These are phyloP conservation scores for Aphis gossypii DNA, from an alignment of 1,140 invertebrate genomes.

Conservation along the genomic window DNA sequence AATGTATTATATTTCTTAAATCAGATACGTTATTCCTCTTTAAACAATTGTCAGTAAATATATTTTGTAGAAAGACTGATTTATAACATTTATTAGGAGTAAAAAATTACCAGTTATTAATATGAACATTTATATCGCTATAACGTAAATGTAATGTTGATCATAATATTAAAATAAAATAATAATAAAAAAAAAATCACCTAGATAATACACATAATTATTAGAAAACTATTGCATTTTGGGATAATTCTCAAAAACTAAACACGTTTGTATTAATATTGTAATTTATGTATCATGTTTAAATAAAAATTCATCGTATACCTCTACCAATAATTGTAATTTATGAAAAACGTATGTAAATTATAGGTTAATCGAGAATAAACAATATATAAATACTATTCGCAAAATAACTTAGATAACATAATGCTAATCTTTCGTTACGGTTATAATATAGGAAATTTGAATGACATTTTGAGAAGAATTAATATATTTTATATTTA, in stretches of 20 bases:
- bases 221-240: background rate
- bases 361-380: no score
- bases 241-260: background rate
- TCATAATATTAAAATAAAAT: background rate
- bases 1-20: background rate
- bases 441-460: no score
- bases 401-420: no score
- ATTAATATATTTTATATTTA: no score
- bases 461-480: no score
- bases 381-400: no score
- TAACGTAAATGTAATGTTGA: background rate
- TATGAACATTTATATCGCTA: background rate
- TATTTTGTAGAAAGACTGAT: background rate
- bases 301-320: no score
- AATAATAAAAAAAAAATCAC: background rate
- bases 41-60: background rate
- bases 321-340: no score
- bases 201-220: background rate
- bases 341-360: no score
- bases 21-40: background rate
- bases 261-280: background rate
- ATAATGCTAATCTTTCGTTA: no score
- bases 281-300: background rate
- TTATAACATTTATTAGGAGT: background rate
- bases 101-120: no score